Percentiles rank a stretch among this genome's conserved stretches.
These are phyloP conservation scores for Taurulus bubalis DNA, from an alignment of 2,113 vertebrate species.

Conservation along the genomic window DNA sequence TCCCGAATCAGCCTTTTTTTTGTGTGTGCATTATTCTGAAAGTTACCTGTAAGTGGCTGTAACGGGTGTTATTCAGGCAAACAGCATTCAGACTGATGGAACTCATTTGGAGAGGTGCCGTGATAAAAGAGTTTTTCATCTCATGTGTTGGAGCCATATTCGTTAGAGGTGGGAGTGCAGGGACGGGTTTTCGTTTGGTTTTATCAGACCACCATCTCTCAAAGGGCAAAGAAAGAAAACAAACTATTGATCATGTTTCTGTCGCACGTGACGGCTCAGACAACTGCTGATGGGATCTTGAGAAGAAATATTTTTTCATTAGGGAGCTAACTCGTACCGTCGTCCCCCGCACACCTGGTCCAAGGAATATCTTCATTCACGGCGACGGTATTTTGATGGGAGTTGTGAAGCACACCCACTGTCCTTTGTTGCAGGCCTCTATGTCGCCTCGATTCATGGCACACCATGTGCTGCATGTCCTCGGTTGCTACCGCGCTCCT, in stretches of 20 bases:
- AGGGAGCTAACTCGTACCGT: not conserved
- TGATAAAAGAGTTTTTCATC: not conserved
- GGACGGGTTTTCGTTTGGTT: not conserved
- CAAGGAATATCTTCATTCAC: not conserved
- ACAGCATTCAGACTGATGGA: slow-evolving; percentile 19
- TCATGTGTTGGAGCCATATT: not conserved
- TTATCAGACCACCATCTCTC: not conserved
- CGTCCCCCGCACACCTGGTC: not conserved
- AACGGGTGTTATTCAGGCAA: slow-evolving; percentile 14
- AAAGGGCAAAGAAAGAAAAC: not conserved
- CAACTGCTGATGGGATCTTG: not conserved
- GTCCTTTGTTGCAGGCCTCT: not conserved
- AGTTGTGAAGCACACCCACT: not conserved
- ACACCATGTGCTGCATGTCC: slow-evolving; percentile 7
- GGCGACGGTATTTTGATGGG: not conserved
- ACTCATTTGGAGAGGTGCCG: not conserved
- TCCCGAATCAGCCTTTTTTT: slow-evolving; percentile 19
- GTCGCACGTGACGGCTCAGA: not conserved
- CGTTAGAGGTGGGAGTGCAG: not conserved
- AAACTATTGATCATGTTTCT: not conserved
- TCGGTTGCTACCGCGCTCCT: not conserved
- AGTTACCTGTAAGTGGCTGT: slow-evolving; percentile 26
- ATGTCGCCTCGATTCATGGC: slow-evolving; percentile 2
- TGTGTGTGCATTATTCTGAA: not conserved
- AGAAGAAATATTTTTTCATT: not conserved